Evolutionary conservation across 64 coral and sea anemone species (phyloP).

Genomic region (Pocillopora damicornis): DNA sequence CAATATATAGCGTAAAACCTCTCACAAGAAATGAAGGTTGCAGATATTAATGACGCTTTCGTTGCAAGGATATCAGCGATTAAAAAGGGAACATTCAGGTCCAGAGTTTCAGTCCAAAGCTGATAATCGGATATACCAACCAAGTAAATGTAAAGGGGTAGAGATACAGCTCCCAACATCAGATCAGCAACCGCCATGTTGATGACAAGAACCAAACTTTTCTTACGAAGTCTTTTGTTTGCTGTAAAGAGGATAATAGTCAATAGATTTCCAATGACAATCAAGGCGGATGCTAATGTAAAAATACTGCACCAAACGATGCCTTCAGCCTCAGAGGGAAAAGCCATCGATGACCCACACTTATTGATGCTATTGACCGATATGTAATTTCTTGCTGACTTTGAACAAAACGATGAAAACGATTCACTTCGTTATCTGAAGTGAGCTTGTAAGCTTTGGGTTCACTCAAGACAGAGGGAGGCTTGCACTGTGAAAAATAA

Average conservation of each 20-base stretch:
- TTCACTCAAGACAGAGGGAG: not conserved
- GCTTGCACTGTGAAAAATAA: not conserved
- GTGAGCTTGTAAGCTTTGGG: too few relatives aligned
- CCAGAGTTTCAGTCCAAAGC: not conserved
- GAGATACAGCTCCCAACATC: not conserved
- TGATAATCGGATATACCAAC: not conserved
- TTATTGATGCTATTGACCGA: not conserved
- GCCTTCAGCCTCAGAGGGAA: not conserved
- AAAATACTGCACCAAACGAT: constrained; percentile 24
- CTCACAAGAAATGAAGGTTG: not conserved
- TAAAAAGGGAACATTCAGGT: not conserved
- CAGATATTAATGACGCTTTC: not conserved
- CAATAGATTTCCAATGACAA: constrained; percentile 32
- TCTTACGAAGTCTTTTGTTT: not conserved
- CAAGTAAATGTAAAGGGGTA: not conserved
- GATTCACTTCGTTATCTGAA: not conserved
- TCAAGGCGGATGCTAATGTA: not conserved
- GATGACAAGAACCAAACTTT: constrained; percentile 21
- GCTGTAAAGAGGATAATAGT: constrained; percentile 24
- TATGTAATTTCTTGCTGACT: not conserved
- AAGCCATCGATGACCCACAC: not conserved
- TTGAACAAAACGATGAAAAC: not conserved
- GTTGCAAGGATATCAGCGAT: not conserved
- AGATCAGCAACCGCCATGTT: constrained; percentile 38
- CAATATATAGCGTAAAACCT: not conserved